Evolutionary conservation across 2,797 vertebrate genomes (phyloP).

Genomic region (Thaleichthys pacificus): DNA sequence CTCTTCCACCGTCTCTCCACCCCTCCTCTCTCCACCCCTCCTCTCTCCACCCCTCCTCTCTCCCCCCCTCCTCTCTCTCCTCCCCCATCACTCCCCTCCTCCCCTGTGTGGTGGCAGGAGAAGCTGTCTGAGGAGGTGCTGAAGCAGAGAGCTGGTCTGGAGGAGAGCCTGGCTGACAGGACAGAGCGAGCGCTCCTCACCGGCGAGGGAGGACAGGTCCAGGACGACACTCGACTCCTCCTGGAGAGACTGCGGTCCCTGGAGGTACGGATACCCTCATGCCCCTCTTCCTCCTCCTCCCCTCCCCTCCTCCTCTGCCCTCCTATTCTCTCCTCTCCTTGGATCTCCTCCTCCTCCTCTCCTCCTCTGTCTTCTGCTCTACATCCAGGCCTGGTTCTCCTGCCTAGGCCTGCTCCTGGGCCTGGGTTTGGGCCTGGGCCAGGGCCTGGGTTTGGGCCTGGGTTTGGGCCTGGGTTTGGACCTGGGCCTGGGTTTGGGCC

Average conservation of each 20-base stretch:
- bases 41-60: background rate
- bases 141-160: conserved; percentile 69
- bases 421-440: no score
- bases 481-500: no score
- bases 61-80: background rate
- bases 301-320: conserved; percentile 1
- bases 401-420: no score
- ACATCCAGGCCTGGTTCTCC: no score
- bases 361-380: conserved; percentile 7
- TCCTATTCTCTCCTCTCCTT: conserved; percentile 13
- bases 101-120: conserved; percentile 69
- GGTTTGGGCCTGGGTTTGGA: no score
- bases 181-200: conserved; percentile 53
- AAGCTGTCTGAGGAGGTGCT: conserved; percentile 81
- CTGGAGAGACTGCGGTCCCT: conserved; percentile 83
- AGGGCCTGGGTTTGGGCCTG: no score
- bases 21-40: background rate
- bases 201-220: conserved; percentile 74
- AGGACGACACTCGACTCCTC: conserved; percentile 77
- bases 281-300: background rate
- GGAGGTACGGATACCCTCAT: conserved; percentile 76
- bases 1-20: background rate
- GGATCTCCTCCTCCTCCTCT: background rate
- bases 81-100: background rate
- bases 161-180: conserved; percentile 61